Conservation (phyloP, 1,140 invertebrate species). For the Ceratitis capitata region DNA sequence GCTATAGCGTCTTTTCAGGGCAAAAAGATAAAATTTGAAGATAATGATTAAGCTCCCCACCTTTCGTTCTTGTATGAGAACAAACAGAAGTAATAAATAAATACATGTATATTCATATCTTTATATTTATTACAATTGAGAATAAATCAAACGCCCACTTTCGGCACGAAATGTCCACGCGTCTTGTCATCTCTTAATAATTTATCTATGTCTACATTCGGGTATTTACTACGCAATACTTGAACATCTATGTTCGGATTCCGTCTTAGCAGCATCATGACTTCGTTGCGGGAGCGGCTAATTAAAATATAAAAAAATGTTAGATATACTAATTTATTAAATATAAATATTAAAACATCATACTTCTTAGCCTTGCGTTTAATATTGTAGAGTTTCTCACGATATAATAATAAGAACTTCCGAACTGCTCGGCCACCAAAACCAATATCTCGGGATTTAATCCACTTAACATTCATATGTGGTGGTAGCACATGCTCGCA, state of each 20-base stretch:
- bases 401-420: constrained; percentile 73
- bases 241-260: constrained; percentile 82
- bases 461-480: constrained; percentile 72
- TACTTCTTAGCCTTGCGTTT: constrained; percentile 70
- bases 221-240: constrained; percentile 77
- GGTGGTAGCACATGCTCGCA: constrained; percentile 70
- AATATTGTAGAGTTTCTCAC: constrained; percentile 72
- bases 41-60: constrained; percentile 48
- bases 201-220: constrained; percentile 79
- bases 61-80: background rate
- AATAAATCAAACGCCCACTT: constrained; percentile 52
- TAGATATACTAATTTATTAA: background rate
- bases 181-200: constrained; percentile 68
- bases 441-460: constrained; percentile 66
- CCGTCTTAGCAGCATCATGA: constrained; percentile 74
- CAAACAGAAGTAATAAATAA: background rate
- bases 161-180: constrained; percentile 71
- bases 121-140: background rate
- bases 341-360: constrained; percentile 48
- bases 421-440: constrained; percentile 69
- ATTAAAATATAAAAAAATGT: constrained; percentile 54
- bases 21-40: constrained; percentile 63
- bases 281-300: constrained; percentile 73
- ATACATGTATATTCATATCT: background rate
- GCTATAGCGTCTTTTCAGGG: constrained; percentile 59